A percentile compares a stretch with the other conserved stretches of the same genome.
These are phyloP conservation scores for Eilema depressum DNA, from an alignment of 2,888 invertebrate genomes.

Conservation along the genomic window DNA sequence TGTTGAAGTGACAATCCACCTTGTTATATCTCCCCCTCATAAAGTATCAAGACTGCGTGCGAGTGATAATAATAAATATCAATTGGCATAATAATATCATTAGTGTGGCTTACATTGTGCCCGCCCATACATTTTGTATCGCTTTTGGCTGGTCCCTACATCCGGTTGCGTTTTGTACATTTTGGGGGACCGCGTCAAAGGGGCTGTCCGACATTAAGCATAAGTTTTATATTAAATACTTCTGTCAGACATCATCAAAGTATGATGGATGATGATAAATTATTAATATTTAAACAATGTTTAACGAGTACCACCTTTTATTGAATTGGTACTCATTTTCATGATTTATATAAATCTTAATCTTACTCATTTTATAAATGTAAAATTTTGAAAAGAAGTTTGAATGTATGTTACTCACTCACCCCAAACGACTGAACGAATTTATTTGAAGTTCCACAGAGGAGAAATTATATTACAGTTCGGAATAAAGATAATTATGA, in stretches of 20 bases:
- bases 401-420: no score
- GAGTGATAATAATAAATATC: constrained; percentile 43
- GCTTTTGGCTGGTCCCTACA: constrained; percentile 68
- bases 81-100: constrained; percentile 75
- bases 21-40: constrained; percentile 14
- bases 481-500: no score
- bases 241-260: constrained; percentile 31
- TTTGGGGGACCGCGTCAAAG: constrained; percentile 51
- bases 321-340: neutral
- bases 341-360: no score
- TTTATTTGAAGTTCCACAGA: no score
- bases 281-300: constrained; percentile 7
- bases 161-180: constrained; percentile 62
- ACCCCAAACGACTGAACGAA: no score
- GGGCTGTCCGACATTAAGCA: constrained; percentile 26
- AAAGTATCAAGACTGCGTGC: constrained; percentile 25
- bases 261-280: neutral
- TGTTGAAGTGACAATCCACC: neutral
- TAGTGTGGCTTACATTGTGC: constrained; percentile 64
- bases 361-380: no score
- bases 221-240: constrained; percentile 34
- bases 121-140: constrained; percentile 84
- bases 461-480: no score
- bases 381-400: no score
- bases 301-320: neutral